A percentile compares a stretch with the other conserved stretches of the same genome.
Evolutionary conservation across 2,113 vertebrate genomes (phyloP).

Genomic region (Picathartes gymnocephalus): DNA sequence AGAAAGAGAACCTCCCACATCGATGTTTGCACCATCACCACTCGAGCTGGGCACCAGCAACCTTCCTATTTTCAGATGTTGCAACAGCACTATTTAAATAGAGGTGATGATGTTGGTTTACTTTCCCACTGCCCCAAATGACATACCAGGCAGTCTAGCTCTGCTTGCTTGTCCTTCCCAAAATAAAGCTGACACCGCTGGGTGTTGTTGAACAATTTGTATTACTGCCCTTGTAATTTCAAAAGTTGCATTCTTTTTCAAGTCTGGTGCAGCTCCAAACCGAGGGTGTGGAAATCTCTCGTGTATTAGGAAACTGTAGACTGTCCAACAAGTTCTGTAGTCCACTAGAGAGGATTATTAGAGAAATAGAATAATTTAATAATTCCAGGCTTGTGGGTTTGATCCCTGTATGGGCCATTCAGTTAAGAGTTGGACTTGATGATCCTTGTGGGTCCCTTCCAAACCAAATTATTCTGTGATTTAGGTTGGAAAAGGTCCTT

Average conservation of each 20-base stretch:
- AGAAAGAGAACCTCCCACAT: background rate
- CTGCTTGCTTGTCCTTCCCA: background rate
- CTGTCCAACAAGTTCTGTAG: background rate
- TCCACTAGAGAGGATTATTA: background rate
- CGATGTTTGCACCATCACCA: background rate
- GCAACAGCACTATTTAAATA: constrained; percentile 5
- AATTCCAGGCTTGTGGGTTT: background rate
- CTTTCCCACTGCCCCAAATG: constrained; percentile 33
- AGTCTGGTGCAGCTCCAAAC: background rate
- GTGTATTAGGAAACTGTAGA: background rate
- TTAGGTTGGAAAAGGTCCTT: background rate
- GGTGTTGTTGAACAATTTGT: background rate
- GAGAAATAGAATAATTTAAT: background rate
- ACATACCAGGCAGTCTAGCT: background rate
- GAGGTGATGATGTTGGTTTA: constrained; percentile 27
- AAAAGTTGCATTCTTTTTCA: background rate
- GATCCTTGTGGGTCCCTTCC: background rate
- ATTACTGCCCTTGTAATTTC: background rate
- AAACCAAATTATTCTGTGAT: background rate
- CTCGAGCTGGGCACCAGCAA: background rate
- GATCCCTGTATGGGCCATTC: background rate
- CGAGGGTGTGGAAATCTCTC: background rate
- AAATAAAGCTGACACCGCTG: constrained; percentile 8
- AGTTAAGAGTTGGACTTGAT: background rate
- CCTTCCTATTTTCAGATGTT: constrained; percentile 20